Evolutionary conservation across 2,113 vertebrate species (phyloP), one percentile per base, ranked within the genome.

Genomic region (Microtus pennsylvanicus): DNA sequence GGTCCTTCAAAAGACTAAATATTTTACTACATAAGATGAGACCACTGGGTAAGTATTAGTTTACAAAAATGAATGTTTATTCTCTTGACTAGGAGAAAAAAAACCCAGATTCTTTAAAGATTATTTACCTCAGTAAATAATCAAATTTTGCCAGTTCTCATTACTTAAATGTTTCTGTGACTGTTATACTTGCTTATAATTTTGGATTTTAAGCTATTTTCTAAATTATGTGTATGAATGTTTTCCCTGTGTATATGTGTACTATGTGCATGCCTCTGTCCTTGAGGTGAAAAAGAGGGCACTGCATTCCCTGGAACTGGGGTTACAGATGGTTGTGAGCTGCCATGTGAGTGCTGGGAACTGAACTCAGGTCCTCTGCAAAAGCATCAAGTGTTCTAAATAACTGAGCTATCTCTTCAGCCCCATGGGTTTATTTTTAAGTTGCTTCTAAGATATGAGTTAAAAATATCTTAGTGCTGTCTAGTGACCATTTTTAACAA

Each of bases 401-500:
- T 13, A n/a, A 42, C 35, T 61, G 12, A 61, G 55, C 24, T n/a
- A 63, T 42, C n/a, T 82, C 80, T 61, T 82, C 35, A 26, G n/a
- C 21, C 22, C 55, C 21, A 22, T 82, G 35, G 52, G 52, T 90
- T 95, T 85, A 93, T 83, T 90, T 92, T 94, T 91, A 94, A 70
- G 10, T 58, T 95, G 45, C 90, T 95, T 89, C 77, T 94, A 94
- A 90, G 85, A 92, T 92, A 87, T 72, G 67, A 42, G 19, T 72
- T 82, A 82, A 92, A 75, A 89, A 67, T 55, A 67, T 55, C 78
- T 75, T 58, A 88, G 55, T 94, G 94, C n/a, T 94, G 91, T 94
- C 38, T 26, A 90, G 72, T 58, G 35, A 67, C 55, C 91, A 91
- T 26, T 95, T 95, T 95, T 93, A 97, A 35, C 58, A 91, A 86